Evolutionary conservation across 2,797 vertebrate species (phyloP).

Genomic region (Sardinella longiceps): DNA sequence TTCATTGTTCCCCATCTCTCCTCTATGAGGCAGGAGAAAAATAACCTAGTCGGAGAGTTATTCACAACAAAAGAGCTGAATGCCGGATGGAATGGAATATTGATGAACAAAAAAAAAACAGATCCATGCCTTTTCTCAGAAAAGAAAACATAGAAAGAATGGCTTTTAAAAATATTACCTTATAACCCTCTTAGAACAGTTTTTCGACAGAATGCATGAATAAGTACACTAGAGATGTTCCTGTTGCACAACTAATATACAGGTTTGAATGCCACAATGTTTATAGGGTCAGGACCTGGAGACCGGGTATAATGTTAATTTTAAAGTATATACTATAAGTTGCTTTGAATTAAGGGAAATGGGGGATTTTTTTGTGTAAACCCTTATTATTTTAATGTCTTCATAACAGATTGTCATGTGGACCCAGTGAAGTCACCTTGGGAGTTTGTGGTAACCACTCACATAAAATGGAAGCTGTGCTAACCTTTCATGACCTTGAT

Average conservation of each 20-base stretch:
- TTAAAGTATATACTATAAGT: too few species aligned
- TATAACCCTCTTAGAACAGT: neutral
- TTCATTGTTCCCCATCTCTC: constrained; percentile 34
- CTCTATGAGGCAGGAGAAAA: constrained; percentile 8
- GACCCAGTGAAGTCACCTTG: neutral
- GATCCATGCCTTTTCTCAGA: neutral
- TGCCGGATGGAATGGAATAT: neutral
- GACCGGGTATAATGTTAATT: neutral
- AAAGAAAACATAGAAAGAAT: neutral
- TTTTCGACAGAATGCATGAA: neutral
- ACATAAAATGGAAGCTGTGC: neutral
- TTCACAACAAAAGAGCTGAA: neutral
- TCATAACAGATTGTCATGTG: neutral
- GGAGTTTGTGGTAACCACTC: neutral
- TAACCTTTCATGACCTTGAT: neutral
- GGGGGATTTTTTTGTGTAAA: neutral
- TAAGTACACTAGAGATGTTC: neutral
- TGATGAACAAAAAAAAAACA: neutral
- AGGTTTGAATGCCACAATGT: too few species aligned
- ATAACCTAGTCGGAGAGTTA: neutral
- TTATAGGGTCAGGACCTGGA: too few species aligned
- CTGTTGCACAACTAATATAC: neutral
- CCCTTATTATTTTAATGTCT: neutral
- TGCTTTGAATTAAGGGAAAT: neutral
- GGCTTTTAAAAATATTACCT: neutral